These are phyloP conservation scores for Chamaea fasciata DNA, from an alignment of 2,113 vertebrate genomes.

Conservation along the genomic window DNA sequence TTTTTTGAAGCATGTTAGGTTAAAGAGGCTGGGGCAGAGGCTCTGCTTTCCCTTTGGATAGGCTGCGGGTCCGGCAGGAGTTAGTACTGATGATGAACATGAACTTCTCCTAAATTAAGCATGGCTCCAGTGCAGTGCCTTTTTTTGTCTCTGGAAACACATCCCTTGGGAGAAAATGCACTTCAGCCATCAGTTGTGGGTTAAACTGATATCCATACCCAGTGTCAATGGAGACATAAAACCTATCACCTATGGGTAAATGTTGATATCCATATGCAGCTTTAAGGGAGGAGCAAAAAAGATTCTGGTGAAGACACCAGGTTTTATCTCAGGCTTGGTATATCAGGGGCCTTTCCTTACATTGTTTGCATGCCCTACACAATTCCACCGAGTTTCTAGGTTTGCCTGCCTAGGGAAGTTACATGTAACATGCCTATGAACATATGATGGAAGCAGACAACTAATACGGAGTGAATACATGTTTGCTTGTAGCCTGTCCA, in stretches of 20 bases:
- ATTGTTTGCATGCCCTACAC: rapidly evolving
- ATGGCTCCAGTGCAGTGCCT: not conserved
- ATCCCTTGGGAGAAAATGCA: not conserved
- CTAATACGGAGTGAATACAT: not conserved
- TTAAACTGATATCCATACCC: not conserved
- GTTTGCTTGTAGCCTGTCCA: not conserved
- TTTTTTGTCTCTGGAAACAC: not conserved
- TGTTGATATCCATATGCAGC: not conserved
- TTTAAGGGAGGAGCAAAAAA: not conserved
- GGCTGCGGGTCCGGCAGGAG: not conserved
- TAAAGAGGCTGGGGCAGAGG: not conserved
- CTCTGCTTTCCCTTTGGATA: not conserved
- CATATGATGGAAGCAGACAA: not conserved
- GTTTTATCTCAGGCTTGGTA: not conserved
- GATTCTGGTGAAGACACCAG: not conserved
- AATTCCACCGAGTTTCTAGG: not conserved
- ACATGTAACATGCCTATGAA: not conserved
- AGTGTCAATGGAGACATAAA: not conserved
- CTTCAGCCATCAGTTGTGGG: rapidly evolving
- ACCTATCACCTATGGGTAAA: not conserved
- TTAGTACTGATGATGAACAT: no score
- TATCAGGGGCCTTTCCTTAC: not conserved
- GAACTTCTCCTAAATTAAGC: not conserved
- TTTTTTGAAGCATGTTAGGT: not conserved
- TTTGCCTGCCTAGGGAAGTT: not conserved